Evolutionary conservation across 2,797 vertebrate genomes (phyloP).

Genomic region (Enteromius unitaeniatus): DNA sequence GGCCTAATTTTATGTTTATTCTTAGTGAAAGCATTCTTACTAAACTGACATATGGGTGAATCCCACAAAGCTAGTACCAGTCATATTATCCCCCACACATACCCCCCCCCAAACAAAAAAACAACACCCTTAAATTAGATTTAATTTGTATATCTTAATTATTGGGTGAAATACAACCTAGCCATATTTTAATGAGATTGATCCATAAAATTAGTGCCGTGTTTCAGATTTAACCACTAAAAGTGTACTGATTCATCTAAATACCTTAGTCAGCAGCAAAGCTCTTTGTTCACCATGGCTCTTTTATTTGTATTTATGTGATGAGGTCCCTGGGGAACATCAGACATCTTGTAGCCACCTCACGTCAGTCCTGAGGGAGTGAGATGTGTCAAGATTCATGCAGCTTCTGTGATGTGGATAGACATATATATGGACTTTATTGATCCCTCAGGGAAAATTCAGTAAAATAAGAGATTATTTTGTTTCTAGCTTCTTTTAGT

Average conservation of each 20-base stretch:
- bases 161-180: neutral
- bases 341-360: slow-evolving; percentile 18
- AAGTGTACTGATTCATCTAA: neutral
- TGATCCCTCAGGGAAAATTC: slow-evolving; percentile 22
- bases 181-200: no score
- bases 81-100: neutral
- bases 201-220: neutral
- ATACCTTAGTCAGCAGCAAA: neutral
- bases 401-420: neutral
- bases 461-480: slow-evolving; percentile 3
- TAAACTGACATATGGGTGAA: slow-evolving; percentile 4
- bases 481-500: slow-evolving; percentile 15
- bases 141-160: neutral
- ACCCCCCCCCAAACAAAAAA: no score
- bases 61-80: neutral
- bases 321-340: neutral
- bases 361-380: slow-evolving; percentile 8
- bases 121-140: neutral
- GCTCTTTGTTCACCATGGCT: slow-evolving; percentile 1
- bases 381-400: slow-evolving; percentile 28
- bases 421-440: slow-evolving; percentile 34
- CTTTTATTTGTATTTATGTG: slow-evolving; percentile 13
- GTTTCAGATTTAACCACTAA: neutral
- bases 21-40: slow-evolving; percentile 46
- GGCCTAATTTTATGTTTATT: slow-evolving; percentile 59